Evolutionary conservation across 2,797 vertebrate genomes (phyloP), one percentile per base, ranked within the genome.

Genomic region (Hydrophis major): DNA sequence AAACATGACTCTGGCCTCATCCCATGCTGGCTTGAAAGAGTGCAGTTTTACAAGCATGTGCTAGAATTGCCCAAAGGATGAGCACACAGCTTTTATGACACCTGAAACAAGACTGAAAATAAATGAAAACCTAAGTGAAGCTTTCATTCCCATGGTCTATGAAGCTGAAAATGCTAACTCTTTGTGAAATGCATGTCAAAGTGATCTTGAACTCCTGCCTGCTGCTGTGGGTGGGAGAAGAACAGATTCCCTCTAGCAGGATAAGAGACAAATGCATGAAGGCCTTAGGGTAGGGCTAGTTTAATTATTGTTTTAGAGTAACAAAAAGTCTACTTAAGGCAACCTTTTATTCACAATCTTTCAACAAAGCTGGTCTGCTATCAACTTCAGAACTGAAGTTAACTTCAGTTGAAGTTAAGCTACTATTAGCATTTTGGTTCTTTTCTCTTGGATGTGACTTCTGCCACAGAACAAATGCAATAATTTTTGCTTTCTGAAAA

Each of bases 251-350:
- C 0, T 94, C 94, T 94, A 94, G 94, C 95, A 95, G 16, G 96
- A 96, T 90, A 93, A 95, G 93, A 96, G 66, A 92, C 66, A 95
- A 94, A 96, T 94, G 53, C 90, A 89, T 61, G 88, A 94, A 87
- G 86, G 92, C 92, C 93, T 87, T 69, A 88, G 90, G 87, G 95
- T 89, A 92, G 95, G 95, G 95, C 94, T 94, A 95, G 95, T 96
- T 96, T 95, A 96, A 96, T 95, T 92, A 92, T 92, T 92, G 91
- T 95, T 96, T 94, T 95, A 93, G 94, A 95, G 93, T 89, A 94
- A 91, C 94, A 93, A 94, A 93, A 94, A 20, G 60, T 93, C 95
- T 94, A 93, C 63, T 78, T 18, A 56, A 95, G 91, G 83, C 86
- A 32, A 56, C 86, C 37, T 92, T 93, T 96, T 94, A 66, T 95